Conservation (phyloP, 2,797 vertebrate genomes). For the Eulemur albifrons region DNA sequence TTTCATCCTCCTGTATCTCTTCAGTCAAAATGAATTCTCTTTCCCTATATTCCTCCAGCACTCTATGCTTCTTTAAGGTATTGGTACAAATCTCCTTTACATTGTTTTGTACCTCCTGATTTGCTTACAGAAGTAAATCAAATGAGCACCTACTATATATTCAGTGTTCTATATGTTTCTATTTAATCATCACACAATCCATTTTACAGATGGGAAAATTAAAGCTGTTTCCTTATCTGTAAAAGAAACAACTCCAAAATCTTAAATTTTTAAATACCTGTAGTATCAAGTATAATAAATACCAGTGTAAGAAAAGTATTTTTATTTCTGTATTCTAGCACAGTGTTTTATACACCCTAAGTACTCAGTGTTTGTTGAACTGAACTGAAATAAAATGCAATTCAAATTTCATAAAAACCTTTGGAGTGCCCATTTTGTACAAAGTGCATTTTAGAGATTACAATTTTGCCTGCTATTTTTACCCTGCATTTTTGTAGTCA, state of each 20-base stretch:
- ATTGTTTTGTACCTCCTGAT: background rate
- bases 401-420: background rate
- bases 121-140: background rate
- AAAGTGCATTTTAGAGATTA: background rate
- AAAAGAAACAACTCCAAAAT: background rate
- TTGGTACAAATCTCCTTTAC: background rate
- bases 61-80: background rate
- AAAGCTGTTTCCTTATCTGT: background rate
- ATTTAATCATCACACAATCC: background rate
- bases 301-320: background rate
- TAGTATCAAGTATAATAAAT: background rate
- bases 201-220: background rate
- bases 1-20: background rate
- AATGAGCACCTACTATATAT: background rate
- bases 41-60: background rate
- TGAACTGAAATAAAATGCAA: background rate
- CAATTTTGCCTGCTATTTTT: background rate
- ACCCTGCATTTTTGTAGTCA: background rate
- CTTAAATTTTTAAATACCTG: background rate
- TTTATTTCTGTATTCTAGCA: background rate
- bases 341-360: background rate
- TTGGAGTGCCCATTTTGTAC: background rate
- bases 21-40: background rate
- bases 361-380: constrained; percentile 9
- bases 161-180: background rate